Base-by-base conservation (phyloP, 2,888 invertebrate genomes). In the Eudemis profundana region DNA sequence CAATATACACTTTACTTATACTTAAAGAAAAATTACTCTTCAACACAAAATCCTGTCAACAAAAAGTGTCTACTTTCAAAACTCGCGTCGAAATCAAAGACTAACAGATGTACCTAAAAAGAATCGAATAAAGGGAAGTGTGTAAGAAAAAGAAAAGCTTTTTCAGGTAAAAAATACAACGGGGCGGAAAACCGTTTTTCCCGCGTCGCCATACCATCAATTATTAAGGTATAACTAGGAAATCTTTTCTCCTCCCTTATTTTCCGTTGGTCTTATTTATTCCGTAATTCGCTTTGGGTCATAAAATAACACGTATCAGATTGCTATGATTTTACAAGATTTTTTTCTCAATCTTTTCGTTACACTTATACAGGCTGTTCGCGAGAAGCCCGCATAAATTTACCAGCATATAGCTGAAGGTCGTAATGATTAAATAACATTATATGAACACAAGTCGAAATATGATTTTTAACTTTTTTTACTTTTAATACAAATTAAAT, bases 221-320 rank as follows among this genome's bases (percentile, higher is more conserved):
- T 65, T 65, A 59, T 60, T 60, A 53, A 65, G 53, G 65, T 60
- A 47, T 53, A 60, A 65, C 65, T 59, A 60, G 60, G 46, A 65
- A 65, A 51, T 61, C 19, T 64, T 36, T 64, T 49, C 42, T 27
- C 61, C 51, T 1, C 46, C 36, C 44, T 50, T 59, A 64, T 61
- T 64, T 63, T 50, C 57, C 44, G 29, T 42, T 10, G 42, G 49
- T 42, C 47, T 51, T 64, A 64, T 64, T 57, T 64, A 64, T 59
- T 51, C 64, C 38, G 50, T 64, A 64, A 59, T 64, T 64, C 50
- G 64, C 23, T 51, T 51, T 27, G 33, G 44, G 42, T 36, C 50
- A 49, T 64, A 59, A 59, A 64, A 57, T 57, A 23, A 12, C 63
- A 5, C 27, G 57, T 44, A 29, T 50, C 36, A 51, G 42, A 54